Base-by-base conservation (phyloP, 2,113 vertebrate genomes). In the Procapra przewalskii region DNA sequence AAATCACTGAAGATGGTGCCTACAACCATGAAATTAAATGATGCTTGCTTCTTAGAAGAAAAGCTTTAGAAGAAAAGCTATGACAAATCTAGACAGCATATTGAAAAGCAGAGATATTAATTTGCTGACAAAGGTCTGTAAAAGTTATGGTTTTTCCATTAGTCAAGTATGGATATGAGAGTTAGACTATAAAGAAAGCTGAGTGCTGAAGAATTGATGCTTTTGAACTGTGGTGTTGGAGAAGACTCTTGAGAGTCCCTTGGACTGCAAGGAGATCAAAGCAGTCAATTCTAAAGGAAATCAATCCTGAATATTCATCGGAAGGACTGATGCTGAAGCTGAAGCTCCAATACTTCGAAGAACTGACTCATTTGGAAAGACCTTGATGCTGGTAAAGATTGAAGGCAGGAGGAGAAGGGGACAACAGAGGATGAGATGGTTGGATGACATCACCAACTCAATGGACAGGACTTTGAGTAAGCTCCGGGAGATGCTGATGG, bases 401-500 rank as follows among this genome's bases (percentile, higher is more conserved):
- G 64, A 36, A 21, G 64, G n/a, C 2, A 5, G 64, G n/a, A 67
- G 17, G 33, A 71, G 64, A 71, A 36, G n/a, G 4, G 64, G n/a
- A 71, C 0, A 0, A 71, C 64, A 36, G 64, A 71, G 17, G 64
- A 36, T 21, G n/a, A 71, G n/a, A 36, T 71, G 64, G n/a, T 21
- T 36, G 64, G 17, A 71, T 71, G 64, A 4, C n/a, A 71, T 6
- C 17, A 36, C n/a, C 16, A 3, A 71, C 17, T 71, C 9, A 21
- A 71, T 36, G 64, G n/a, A 71, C 64, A 36, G 21, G 17, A 36
- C 17, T 21, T 36, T 71, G 64, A 36, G n/a, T 21, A 21, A 71
- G n/a, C n/a, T 71, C 64, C 0, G 0, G 17, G 31, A 36, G n/a
- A 11, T 71, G 17, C n/a, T 71, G 64, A 36, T 3, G n/a, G n/a